Evolutionary conservation across 2,797 vertebrate species (phyloP), one percentile per base, ranked within the genome.

Genomic region (Sciurus vulgaris): DNA sequence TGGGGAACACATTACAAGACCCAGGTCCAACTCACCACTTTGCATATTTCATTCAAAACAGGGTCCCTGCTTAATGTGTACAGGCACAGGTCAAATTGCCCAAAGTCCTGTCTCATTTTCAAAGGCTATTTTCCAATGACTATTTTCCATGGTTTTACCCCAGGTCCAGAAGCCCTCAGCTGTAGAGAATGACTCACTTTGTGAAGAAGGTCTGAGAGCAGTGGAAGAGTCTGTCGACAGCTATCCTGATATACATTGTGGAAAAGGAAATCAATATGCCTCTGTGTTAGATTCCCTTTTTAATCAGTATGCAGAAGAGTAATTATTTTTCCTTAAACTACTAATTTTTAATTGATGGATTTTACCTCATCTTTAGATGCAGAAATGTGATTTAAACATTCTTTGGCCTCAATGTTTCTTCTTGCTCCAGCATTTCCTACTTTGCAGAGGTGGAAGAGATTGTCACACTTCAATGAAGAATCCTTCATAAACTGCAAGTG

Each of bases 61-160:
- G 99, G 99, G 0, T 99, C 99, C 69, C 97, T 99, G 65, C 98
- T 99, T 56, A 99, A 98, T 14, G 98, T 99, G 99, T 99, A 99
- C 89, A 99, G 99, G 98, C 99, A 99, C 98, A 3, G 99, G 99
- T 22, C 98, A 93, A 83, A 98, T 99, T 78, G 98, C 98, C 84
- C 99, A 99, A 9, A 91, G 72, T 59, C 18, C 4, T 77, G 9
- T 54, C 14, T 24, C 20, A 41, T 86, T 63, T 81, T 11, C 47
- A 33, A 30, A 54, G 12, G 3, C 7, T 33, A 30, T 20, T 90
- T 91, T 76, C 22, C 11, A 22, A 26, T 67, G 12, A 2, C 7
- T 33, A 59, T 2, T n/a, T 72, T 67, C 3, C 6, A 33, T 67
- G 24, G 24, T 47, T 89, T 83, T 30, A n/a, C 28, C 3, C 2